Percentiles rank a stretch among this genome's conserved stretches.
Conservation (phyloP, 2,113 vertebrate species). For the Nibea coibor region DNA sequence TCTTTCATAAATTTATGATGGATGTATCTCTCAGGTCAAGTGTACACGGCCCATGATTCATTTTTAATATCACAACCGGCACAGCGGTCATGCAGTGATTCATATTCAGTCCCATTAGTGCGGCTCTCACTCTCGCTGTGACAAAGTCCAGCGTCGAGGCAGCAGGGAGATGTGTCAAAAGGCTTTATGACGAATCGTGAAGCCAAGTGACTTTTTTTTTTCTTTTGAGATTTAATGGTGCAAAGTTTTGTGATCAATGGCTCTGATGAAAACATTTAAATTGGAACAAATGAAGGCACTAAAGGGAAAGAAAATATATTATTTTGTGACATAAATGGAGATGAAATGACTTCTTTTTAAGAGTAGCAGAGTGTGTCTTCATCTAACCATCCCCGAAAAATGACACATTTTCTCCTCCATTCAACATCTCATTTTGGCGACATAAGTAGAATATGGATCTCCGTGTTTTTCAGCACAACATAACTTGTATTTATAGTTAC, state of each 20-base stretch:
- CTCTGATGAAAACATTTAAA: background rate
- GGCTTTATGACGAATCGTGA: background rate
- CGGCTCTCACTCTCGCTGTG: slow-evolving; percentile 30
- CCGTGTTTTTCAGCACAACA: slow-evolving; percentile 2
- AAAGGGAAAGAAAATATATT: slow-evolving; percentile 3
- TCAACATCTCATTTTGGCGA: slow-evolving; percentile 38
- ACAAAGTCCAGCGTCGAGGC: slow-evolving; percentile 1
- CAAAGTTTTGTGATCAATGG: slow-evolving; percentile 1
- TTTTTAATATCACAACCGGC: slow-evolving; percentile 41
- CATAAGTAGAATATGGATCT: slow-evolving; percentile 1
- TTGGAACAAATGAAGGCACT: slow-evolving; percentile 7
- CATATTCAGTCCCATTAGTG: slow-evolving; percentile 37
- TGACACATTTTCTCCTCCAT: slow-evolving; percentile 5
- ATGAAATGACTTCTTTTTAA: slow-evolving; percentile 3
- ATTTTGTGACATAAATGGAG: slow-evolving; percentile 17
- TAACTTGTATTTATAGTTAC: slow-evolving; percentile 34
- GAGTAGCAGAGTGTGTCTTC: background rate
- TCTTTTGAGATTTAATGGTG: slow-evolving; percentile 11
- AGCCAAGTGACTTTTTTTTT: background rate
- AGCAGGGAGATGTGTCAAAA: slow-evolving; percentile 15
- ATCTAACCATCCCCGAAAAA: background rate
- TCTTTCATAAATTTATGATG: slow-evolving; percentile 37
- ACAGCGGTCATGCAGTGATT: slow-evolving; percentile 36
- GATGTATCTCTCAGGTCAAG: slow-evolving; percentile 50
- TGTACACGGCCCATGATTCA: slow-evolving; percentile 35